A percentile compares a stretch with the other conserved stretches of the same genome.
phyloP scores from a whole-genome alignment of 2,797 vertebrate species.

The Notolepis coatsorum region DNA sequence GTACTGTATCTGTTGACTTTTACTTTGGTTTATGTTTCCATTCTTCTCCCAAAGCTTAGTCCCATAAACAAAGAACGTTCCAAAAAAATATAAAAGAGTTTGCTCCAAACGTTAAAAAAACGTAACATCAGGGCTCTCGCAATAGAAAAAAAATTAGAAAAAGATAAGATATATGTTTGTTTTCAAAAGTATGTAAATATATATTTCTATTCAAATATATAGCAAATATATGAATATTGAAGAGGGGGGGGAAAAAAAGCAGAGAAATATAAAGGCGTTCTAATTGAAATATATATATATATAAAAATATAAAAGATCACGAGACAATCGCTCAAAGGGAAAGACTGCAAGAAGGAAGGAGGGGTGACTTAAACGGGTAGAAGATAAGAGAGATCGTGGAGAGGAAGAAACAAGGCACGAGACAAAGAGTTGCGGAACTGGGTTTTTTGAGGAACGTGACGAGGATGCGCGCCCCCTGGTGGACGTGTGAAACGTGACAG shows the following conservation, averaged over 20 bases:
- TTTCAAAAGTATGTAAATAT: conserved; percentile 86
- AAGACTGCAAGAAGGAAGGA: conserved; percentile 62
- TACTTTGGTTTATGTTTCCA: conserved; percentile 27
- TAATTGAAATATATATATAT: conserved; percentile 85
- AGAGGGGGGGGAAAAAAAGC: conserved; percentile 73
- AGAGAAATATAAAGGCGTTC: conserved; percentile 83
- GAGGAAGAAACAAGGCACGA: conserved; percentile 44
- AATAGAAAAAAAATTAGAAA: conserved; percentile 79
- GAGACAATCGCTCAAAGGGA: conserved; percentile 85
- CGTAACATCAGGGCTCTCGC: conserved; percentile 86
- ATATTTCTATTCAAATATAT: conserved; percentile 90
- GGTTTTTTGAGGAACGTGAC: conserved; percentile 51
- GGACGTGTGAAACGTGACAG: conserved; percentile 65
- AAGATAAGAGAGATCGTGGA: conserved; percentile 45
- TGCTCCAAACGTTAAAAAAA: conserved; percentile 80
- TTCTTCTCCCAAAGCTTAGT: conserved; percentile 78
- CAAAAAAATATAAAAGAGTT: conserved; percentile 76
- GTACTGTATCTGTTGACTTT: conserved; percentile 65
- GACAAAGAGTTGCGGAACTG: conserved; percentile 48
- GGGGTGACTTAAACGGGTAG: conserved; percentile 69
- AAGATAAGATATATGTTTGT: conserved; percentile 85
- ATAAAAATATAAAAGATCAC: conserved; percentile 83
- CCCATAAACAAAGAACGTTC: conserved; percentile 77
- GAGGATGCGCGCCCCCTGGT: conserved; percentile 53
- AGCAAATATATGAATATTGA: conserved; percentile 86